A percentile compares a stretch with the other conserved stretches of the same genome.
Conservation (phyloP, 2,797 vertebrate genomes). For the Morus bassanus region DNA sequence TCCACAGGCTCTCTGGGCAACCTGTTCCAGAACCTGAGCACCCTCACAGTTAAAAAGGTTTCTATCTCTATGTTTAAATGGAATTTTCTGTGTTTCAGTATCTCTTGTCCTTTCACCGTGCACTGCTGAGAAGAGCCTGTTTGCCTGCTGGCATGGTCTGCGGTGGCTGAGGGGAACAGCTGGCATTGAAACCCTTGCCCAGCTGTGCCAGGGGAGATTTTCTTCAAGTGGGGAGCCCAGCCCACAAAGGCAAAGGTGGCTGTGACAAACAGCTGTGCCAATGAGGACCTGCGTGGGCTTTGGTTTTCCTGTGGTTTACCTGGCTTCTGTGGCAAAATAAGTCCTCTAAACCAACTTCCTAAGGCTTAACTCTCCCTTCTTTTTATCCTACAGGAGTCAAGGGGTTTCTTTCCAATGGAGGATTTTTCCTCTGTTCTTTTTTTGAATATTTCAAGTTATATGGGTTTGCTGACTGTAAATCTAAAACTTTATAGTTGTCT, state of each 20-base stretch:
- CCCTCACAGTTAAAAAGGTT: neutral
- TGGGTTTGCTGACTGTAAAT: neutral
- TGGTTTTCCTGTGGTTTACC: neutral
- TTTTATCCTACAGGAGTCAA: neutral
- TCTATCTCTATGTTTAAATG: neutral
- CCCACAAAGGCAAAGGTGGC: neutral
- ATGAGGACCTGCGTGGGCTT: neutral
- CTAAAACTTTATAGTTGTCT: neutral
- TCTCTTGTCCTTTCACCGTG: neutral
- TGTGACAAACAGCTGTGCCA: neutral
- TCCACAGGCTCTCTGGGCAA: neutral
- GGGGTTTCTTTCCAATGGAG: accelerated
- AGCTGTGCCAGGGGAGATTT: neutral
- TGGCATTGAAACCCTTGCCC: neutral
- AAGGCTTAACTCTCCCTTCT: neutral
- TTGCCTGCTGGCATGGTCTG: neutral
- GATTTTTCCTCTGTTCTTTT: neutral
- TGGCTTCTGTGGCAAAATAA: neutral
- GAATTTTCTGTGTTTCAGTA: neutral
- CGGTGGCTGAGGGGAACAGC: neutral
- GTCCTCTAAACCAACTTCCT: neutral
- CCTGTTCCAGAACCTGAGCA: neutral
- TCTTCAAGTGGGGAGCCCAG: neutral
- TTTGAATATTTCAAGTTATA: neutral
- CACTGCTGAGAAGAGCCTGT: neutral